A percentile compares a stretch with the other conserved stretches of the same genome.
These are phyloP conservation scores for Branchipolynoe longqiensis DNA, from an alignment of 2,888 invertebrate species.

Conservation along the genomic window DNA sequence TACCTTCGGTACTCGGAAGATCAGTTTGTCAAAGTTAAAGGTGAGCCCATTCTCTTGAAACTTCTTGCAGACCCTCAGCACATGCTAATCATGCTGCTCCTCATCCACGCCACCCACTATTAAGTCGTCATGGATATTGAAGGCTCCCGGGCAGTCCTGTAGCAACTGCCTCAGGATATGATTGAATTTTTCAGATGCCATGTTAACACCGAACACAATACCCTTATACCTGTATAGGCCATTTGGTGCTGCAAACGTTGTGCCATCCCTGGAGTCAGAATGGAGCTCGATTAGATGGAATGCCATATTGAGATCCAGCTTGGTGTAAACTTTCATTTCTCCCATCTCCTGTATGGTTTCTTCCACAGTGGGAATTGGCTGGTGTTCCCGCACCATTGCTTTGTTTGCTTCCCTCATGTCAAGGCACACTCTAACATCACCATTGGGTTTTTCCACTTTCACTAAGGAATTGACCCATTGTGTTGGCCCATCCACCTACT, in stretches of 20 bases:
- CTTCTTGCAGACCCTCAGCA: constrained; percentile 60
- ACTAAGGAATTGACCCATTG: constrained; percentile 67
- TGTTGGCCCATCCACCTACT: constrained; percentile 62
- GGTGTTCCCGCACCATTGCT: constrained; percentile 63
- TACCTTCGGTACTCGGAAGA: background rate
- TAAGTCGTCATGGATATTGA: constrained; percentile 57
- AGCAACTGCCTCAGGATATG: constrained; percentile 55
- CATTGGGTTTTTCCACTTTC: constrained; percentile 62
- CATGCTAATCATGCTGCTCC: constrained; percentile 14
- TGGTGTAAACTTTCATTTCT: constrained; percentile 24
- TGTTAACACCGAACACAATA: constrained; percentile 54
- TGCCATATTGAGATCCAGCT: constrained; percentile 59
- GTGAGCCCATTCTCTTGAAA: constrained; percentile 48
- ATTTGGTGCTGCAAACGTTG: constrained; percentile 57
- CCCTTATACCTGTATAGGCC: constrained; percentile 60
- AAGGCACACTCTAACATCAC: constrained; percentile 65
- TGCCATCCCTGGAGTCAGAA: constrained; percentile 56
- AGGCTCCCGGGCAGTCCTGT: constrained; percentile 28
- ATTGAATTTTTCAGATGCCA: constrained; percentile 61
- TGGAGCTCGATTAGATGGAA: constrained; percentile 60
- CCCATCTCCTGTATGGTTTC: constrained; percentile 53
- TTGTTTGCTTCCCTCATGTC: constrained; percentile 62
- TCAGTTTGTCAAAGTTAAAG: constrained; percentile 31
- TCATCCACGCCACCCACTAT: background rate
- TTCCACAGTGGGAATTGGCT: constrained; percentile 63